Conservation (phyloP, 2,797 vertebrate genomes). For the Coccyzus lansbergi region DNA sequence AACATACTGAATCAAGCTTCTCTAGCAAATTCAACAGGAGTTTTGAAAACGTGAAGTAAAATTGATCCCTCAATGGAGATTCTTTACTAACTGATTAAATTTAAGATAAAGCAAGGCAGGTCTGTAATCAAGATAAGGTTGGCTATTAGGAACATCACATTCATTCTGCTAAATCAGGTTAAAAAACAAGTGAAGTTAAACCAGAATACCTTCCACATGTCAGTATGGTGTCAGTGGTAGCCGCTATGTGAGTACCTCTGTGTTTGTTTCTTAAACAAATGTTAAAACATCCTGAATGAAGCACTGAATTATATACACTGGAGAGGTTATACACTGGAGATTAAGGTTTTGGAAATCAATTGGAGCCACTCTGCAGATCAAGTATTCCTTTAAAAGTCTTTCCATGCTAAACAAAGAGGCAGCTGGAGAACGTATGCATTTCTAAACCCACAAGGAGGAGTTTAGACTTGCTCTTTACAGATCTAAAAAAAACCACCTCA, state of each 20-base stretch:
- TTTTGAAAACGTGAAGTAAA: not conserved
- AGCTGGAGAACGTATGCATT: not conserved
- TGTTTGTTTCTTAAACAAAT: not conserved
- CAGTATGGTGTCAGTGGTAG: not conserved
- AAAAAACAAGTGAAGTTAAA: not conserved
- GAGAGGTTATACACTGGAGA: not conserved
- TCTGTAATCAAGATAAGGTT: not conserved
- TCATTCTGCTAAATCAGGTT: not conserved
- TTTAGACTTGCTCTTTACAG: not conserved
- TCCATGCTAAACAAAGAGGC: not conserved
- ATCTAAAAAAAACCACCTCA: not conserved
- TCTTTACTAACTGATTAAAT: not conserved
- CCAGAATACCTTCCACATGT: not conserved
- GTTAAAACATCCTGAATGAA: not conserved
- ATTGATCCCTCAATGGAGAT: not conserved
- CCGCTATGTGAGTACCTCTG: not conserved
- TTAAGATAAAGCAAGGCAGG: not conserved
- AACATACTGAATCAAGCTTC: not conserved
- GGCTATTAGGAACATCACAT: not conserved
- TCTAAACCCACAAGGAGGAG: not conserved
- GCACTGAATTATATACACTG: accelerated
- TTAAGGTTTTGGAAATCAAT: not conserved
- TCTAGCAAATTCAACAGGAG: not conserved
- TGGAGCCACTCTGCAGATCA: not conserved
- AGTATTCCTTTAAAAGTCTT: not conserved